These are phyloP conservation scores for Lithophane socia DNA, from an alignment of 2,888 invertebrate species.

Conservation along the genomic window DNA sequence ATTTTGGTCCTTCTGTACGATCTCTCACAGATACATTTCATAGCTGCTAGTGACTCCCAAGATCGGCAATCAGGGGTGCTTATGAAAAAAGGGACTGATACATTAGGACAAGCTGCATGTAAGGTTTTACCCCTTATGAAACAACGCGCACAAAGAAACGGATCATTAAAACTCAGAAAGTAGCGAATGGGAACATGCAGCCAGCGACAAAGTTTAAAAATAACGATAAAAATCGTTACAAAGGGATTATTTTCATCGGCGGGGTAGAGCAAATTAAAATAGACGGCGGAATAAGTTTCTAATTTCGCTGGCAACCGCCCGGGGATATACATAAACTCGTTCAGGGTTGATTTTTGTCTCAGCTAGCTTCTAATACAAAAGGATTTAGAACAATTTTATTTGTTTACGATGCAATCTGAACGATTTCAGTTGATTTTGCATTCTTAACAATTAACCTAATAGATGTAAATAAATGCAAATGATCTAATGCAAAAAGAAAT, in stretches of 20 bases:
- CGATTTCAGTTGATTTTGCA: not conserved
- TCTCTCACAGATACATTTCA: not conserved
- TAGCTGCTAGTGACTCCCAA: not conserved
- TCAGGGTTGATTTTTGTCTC: conserved; percentile 44
- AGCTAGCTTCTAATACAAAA: conserved; percentile 32
- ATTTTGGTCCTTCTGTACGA: not conserved
- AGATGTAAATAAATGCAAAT: conserved; percentile 22
- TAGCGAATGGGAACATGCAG: conserved; percentile 55
- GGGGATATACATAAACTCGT: conserved; percentile 38
- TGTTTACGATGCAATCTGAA: conserved; percentile 25
- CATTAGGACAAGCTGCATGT: conserved; percentile 2
- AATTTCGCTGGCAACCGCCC: conserved; percentile 50
- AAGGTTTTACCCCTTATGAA: conserved; percentile 3
- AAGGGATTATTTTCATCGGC: conserved; percentile 77
- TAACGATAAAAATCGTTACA: conserved; percentile 83
- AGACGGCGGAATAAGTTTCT: conserved; percentile 68
- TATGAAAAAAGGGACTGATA: not conserved
- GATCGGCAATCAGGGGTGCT: not conserved
- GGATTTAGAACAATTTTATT: conserved; percentile 22
- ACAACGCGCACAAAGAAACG: conserved; percentile 6
- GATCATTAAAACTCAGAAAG: conserved; percentile 49
- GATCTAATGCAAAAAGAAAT: conserved; percentile 23
- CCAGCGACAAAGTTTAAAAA: conserved; percentile 74
- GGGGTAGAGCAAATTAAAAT: conserved; percentile 76
- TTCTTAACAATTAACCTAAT: conserved; percentile 7